A percentile compares a stretch with the other conserved stretches of the same genome.
Evolutionary conservation across 2,113 vertebrate genomes (phyloP).

Genomic region (Crotalus viridis): DNA sequence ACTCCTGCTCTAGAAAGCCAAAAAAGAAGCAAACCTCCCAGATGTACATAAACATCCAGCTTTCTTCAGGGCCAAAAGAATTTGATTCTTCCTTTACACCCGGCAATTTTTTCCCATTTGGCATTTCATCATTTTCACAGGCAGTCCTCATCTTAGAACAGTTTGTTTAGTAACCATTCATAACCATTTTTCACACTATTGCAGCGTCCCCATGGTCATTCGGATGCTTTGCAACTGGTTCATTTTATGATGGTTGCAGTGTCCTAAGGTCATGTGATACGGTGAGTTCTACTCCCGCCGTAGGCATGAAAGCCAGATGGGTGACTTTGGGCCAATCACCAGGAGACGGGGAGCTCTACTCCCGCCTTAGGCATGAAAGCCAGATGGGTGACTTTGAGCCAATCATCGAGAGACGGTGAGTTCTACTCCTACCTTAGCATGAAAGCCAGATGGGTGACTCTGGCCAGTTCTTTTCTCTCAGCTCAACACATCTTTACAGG

Average conservation of each 20-base stretch:
- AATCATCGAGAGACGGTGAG: no score
- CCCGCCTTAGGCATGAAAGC: no score
- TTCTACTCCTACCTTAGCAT: no score
- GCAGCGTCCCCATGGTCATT: not conserved
- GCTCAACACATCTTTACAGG: no score
- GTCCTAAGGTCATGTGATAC: not conserved
- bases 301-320: no score
- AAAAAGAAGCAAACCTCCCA: not conserved
- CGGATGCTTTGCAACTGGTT: not conserved
- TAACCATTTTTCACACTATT: not conserved
- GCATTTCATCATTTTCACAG: not conserved
- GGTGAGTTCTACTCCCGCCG: no score
- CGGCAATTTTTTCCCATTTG: not conserved
- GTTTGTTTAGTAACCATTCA: not conserved
- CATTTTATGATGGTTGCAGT: not conserved
- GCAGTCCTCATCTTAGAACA: not conserved
- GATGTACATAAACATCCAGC: not conserved
- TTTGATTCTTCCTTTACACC: not conserved
- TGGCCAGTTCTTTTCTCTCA: no score
- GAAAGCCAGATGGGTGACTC: no score
- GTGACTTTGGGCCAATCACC: no score
- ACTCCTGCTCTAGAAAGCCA: accelerated
- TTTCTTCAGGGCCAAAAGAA: not conserved
- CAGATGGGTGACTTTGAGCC: no score
- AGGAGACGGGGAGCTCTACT: no score